phyloP scores from a whole-genome alignment of 2,113 vertebrate genomes.

The Origma solitaria region DNA sequence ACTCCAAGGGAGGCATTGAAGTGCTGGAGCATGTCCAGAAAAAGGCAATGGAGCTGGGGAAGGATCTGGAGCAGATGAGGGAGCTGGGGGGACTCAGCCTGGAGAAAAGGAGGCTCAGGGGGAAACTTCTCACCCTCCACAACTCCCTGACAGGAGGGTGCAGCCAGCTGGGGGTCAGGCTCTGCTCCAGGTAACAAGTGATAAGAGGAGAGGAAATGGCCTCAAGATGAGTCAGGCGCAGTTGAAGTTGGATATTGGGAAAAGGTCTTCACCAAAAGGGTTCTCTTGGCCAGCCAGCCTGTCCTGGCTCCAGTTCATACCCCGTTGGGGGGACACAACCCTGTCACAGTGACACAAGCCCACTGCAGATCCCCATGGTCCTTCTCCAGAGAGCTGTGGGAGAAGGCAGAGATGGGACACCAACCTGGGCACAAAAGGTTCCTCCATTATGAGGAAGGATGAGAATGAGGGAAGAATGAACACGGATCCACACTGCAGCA shows the following conservation, averaged over 20 bases:
- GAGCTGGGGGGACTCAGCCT: not conserved
- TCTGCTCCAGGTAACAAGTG: not conserved
- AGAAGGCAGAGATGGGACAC: not conserved
- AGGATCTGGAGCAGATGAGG: not conserved
- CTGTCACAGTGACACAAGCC: not conserved
- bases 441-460: not conserved
- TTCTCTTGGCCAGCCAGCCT: not conserved
- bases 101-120: not conserved
- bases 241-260: not conserved
- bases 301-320: not conserved
- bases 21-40: not conserved
- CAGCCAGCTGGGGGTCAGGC: fast-evolving
- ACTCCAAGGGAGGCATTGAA: not conserved
- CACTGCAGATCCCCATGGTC: not conserved
- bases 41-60: not conserved
- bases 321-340: fast-evolving
- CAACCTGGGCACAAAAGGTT: not conserved
- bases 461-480: not conserved
- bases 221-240: not conserved
- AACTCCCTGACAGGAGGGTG: not conserved
- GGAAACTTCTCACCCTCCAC: not conserved
- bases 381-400: fast-evolving
- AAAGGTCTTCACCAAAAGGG: not conserved
- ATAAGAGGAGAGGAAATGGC: not conserved
- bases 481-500: not conserved